Evolutionary conservation across 1,140 invertebrate genomes (phyloP).

Genomic region (Drosophila prosaltans): DNA sequence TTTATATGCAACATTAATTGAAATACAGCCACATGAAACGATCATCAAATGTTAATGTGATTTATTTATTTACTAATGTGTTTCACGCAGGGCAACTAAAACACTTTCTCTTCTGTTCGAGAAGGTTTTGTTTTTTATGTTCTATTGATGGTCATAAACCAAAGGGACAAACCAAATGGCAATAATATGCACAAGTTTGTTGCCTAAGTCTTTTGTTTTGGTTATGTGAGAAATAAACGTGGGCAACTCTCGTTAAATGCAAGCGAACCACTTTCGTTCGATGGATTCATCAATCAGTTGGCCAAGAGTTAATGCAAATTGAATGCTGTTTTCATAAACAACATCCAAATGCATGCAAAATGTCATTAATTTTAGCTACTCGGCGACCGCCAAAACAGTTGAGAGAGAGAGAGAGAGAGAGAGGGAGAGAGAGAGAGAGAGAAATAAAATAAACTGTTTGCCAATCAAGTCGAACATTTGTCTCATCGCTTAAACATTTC

Average conservation of each 20-base stretch:
- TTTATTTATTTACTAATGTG: conserved; percentile 52
- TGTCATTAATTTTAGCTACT: conserved; percentile 68
- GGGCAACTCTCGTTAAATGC: conserved; percentile 30
- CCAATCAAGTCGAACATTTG: conserved; percentile 77
- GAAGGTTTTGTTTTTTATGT: conserved; percentile 49
- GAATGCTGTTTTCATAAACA: conserved; percentile 79
- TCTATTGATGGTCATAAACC: conserved; percentile 67
- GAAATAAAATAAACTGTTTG: conserved; percentile 39
- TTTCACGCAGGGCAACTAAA: conserved; percentile 57
- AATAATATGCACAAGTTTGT: conserved; percentile 48
- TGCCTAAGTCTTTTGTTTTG: conserved; percentile 71
- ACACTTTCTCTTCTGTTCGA: conserved; percentile 22
- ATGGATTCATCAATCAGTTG: conserved; percentile 65
- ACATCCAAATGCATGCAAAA: conserved; percentile 75
- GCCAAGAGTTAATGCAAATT: conserved; percentile 75
- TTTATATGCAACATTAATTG: conserved; percentile 66
- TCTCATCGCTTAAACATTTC: conserved; percentile 80
- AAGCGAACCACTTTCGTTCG: conserved; percentile 40
- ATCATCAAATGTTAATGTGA: conserved; percentile 6
- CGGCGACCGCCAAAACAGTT: conserved; percentile 8
- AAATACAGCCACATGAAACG: conserved; percentile 38
- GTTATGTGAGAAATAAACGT: conserved; percentile 38
- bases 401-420: conserved; percentile 25
- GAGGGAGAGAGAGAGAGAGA: conserved; percentile 32
- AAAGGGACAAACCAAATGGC: neutral